Base-by-base conservation (phyloP, 1,140 invertebrate species). In the Pachypsylla venusta region DNA sequence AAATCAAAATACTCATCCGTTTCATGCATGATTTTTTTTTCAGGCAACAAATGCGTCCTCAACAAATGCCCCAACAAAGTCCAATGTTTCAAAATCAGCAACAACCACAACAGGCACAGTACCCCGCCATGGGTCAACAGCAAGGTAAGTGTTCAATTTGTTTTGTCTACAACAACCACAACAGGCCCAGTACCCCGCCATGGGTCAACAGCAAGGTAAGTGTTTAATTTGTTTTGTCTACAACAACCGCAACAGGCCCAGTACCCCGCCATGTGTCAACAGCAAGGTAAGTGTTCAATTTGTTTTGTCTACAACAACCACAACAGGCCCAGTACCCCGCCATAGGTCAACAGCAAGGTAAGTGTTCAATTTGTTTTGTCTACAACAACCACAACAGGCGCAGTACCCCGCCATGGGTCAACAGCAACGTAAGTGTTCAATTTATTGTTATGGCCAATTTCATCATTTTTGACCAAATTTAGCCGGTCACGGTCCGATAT, bases 21-120 rank as follows among this genome's bases (percentile, higher is more conserved):
- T 35, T 35, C 30, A 35, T 12, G n/a, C 10, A 13, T 13, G 10
- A 20, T 12, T 53, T 10, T 10, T 10, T 53, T 60, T 75, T 73
- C 42, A 68, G 74, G 14, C 72, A 74, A 7, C 75, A 77, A 56
- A 70, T 76, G 48, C 76, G 77, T 30, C 76, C 73, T 53, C 68
- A 70, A 54, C 67, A 64, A 48, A 64, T 68, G 62, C 63, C 60
- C 28, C 53, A 61, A 26, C 57, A 61, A 57, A 57, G 53, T 55
- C 58, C 56, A 57, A 25, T 40, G 57, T 65, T 65, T 22, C 65
- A 64, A 35, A 62, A 60, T 28, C 57, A 56, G 22, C 56, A 61
- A 12, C 63, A 63, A 58, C 64, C 62, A 59, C 62, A 62, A 14
- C 63, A 65, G 40, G 60, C 64, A 56, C 25, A 24, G 56, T 59